Evolutionary conservation across 1,140 invertebrate genomes (phyloP).

Genomic region (Bombus pascuorum): DNA sequence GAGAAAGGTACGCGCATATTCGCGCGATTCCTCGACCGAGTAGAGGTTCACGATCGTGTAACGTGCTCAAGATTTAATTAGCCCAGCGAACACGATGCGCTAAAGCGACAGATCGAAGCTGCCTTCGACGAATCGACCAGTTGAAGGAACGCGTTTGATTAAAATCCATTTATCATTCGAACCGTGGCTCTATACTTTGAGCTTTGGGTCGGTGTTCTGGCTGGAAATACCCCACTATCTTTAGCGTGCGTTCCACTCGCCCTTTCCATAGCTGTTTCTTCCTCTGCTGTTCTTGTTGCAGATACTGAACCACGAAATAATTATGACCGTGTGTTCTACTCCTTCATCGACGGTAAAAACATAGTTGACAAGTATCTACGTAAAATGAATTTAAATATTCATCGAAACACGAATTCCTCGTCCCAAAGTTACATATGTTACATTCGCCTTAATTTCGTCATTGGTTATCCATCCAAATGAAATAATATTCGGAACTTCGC

Average conservation of each 20-base stretch:
- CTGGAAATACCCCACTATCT: constrained; percentile 3
- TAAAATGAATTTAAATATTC: too few relatives aligned
- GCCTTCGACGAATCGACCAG: background rate
- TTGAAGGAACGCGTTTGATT: constrained; percentile 62
- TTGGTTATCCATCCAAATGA: background rate
- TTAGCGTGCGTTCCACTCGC: background rate
- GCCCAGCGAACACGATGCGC: constrained; percentile 45
- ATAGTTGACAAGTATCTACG: too few relatives aligned
- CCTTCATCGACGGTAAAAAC: too few relatives aligned
- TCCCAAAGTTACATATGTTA: background rate
- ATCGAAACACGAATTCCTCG: too few relatives aligned
- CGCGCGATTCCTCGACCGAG: too few relatives aligned
- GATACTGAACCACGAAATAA: constrained; percentile 1
- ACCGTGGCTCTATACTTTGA: background rate
- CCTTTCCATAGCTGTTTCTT: background rate
- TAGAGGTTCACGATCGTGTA: background rate
- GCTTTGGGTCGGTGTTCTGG: constrained; percentile 22
- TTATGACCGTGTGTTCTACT: background rate
- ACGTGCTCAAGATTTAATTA: constrained; percentile 48
- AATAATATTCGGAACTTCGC: background rate
- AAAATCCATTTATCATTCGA: constrained; percentile 66
- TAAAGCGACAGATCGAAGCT: constrained; percentile 14
- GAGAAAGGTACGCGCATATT: too few relatives aligned
- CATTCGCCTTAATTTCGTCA: background rate
- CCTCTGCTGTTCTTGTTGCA: background rate